phyloP scores from a whole-genome alignment of 2,113 vertebrate species.

The Trachemys scripta region DNA sequence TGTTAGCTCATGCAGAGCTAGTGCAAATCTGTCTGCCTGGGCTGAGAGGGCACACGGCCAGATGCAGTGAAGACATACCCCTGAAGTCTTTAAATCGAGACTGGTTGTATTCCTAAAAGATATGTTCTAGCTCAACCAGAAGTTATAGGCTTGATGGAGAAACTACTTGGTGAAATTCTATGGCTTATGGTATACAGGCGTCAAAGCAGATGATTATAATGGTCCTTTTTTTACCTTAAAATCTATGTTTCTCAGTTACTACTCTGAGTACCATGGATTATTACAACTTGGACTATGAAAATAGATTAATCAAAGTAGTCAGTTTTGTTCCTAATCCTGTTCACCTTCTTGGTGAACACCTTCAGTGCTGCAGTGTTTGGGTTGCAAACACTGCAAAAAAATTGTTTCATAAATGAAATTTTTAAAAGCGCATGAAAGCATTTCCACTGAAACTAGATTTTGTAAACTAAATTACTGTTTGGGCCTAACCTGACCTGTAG shows the following conservation, averaged over 20 bases:
- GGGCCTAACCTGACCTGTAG: not conserved
- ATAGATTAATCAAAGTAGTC: not conserved
- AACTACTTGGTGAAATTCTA: not conserved
- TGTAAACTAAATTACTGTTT: not conserved
- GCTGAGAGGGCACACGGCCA: not conserved
- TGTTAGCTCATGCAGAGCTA: not conserved
- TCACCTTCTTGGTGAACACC: no score
- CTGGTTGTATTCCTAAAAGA: not conserved
- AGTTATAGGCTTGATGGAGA: not conserved
- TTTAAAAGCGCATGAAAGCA: not conserved
- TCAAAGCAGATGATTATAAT: constrained; percentile 8
- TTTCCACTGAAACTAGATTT: not conserved
- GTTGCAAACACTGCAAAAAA: not conserved
- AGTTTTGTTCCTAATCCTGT: not conserved
- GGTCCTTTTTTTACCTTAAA: constrained; percentile 23
- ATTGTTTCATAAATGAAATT: not conserved
- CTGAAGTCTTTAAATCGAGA: not conserved
- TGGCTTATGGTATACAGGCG: not conserved
- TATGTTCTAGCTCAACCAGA: not conserved
- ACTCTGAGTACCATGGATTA: not conserved
- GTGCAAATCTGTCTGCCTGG: not conserved
- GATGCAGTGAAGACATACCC: not conserved
- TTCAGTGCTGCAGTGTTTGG: not conserved
- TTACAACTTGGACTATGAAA: not conserved
- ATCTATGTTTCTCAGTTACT: not conserved